Conservation (phyloP, 2,888 invertebrate species). For the Platerodrilus igneus region DNA sequence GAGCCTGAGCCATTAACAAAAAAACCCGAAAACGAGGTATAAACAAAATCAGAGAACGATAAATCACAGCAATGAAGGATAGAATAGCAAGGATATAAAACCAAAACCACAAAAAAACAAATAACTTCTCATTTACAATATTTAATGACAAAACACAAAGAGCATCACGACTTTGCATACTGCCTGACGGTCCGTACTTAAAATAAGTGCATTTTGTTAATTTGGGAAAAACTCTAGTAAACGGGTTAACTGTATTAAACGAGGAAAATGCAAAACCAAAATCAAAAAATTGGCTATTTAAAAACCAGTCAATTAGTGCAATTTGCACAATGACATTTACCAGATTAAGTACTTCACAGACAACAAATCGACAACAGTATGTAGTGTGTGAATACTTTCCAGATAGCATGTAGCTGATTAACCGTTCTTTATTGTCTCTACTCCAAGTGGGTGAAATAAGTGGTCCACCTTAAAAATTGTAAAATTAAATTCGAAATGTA, state of each 20-base stretch:
- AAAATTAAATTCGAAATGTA: neutral
- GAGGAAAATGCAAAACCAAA: conserved; percentile 57
- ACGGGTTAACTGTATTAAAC: conserved; percentile 51
- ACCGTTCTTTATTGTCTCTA: conserved; percentile 51
- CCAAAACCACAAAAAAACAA: conserved; percentile 72
- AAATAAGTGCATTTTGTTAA: conserved; percentile 61
- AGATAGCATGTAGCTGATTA: conserved; percentile 56
- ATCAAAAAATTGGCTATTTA: conserved; percentile 57
- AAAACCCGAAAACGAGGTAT: conserved; percentile 57
- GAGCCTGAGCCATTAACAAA: conserved; percentile 59
- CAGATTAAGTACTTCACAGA: conserved; percentile 72
- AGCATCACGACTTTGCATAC: conserved; percentile 55
- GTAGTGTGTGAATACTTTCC: conserved; percentile 57
- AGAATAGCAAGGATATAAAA: conserved; percentile 59
- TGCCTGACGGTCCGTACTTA: conserved; percentile 58
- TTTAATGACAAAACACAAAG: conserved; percentile 74
- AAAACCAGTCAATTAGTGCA: conserved; percentile 61
- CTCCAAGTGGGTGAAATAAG: conserved; percentile 56
- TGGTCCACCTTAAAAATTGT: conserved; percentile 50
- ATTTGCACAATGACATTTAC: conserved; percentile 67
- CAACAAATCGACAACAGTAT: conserved; percentile 62
- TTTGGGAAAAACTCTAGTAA: conserved; percentile 66
- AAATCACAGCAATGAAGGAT: conserved; percentile 61
- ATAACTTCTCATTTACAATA: conserved; percentile 75
- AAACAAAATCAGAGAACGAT: conserved; percentile 57